A percentile compares a stretch with the other conserved stretches of the same genome.
These are phyloP conservation scores for Eucera pruinosa DNA, from an alignment of 2,888 invertebrate species.

Conservation along the genomic window DNA sequence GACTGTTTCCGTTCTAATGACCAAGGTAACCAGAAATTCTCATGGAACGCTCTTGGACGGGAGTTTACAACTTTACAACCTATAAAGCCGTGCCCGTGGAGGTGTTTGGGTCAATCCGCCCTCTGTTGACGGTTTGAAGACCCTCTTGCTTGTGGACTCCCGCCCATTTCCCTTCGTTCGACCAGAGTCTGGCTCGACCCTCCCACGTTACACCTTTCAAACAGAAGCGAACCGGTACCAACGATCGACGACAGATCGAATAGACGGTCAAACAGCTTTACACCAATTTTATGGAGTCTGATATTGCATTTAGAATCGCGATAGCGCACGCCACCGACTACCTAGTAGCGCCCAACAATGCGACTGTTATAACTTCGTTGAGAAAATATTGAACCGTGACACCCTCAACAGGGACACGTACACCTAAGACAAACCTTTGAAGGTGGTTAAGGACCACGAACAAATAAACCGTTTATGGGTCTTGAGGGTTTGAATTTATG, in stretches of 20 bases:
- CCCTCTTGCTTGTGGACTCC: constrained; percentile 42
- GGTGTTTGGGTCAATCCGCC: constrained; percentile 71
- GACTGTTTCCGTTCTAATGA: constrained; percentile 70
- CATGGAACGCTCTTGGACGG: constrained; percentile 54
- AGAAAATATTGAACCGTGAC: constrained; percentile 61
- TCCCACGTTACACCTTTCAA: constrained; percentile 60
- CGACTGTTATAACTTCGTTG: constrained; percentile 51
- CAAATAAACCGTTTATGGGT: constrained; percentile 63
- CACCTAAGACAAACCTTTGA: constrained; percentile 48
- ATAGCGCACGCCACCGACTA: constrained; percentile 73
- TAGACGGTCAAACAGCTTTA: constrained; percentile 78
- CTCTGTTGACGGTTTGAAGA: constrained; percentile 53
- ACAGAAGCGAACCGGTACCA: constrained; percentile 49
- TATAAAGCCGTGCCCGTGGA: constrained; percentile 71
- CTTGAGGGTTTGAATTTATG: constrained; percentile 58
- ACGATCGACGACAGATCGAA: constrained; percentile 59
- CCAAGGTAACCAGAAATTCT: constrained; percentile 66
- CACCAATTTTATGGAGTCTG: constrained; percentile 79
- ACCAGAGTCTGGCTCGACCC: constrained; percentile 38
- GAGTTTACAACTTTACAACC: constrained; percentile 78
- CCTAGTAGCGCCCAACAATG: constrained; percentile 52
- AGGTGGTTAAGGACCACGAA: constrained; percentile 58
- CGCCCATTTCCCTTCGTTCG: constrained; percentile 36
- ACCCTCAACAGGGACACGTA: constrained; percentile 28
- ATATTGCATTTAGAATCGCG: constrained; percentile 79